These are phyloP conservation scores for Drosophila recens DNA, from an alignment of 2,888 invertebrate species.

Conservation along the genomic window DNA sequence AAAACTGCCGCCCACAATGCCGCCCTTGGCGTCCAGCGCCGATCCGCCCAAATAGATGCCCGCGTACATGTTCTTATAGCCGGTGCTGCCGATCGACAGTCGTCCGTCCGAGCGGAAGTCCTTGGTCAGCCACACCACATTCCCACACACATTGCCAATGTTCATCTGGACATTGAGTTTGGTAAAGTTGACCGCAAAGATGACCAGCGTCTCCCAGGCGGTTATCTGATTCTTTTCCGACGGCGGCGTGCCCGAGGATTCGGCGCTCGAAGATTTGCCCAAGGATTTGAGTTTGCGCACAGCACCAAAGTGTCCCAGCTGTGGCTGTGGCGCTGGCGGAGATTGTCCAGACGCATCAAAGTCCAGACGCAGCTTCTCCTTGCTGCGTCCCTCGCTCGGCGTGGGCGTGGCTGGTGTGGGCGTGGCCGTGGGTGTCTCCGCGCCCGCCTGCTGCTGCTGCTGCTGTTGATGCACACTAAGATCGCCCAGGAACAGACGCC, in stretches of 20 bases:
- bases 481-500: conserved; percentile 97
- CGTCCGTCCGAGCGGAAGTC: conserved; percentile 96
- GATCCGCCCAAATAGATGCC: conserved; percentile 95
- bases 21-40: conserved; percentile 97
- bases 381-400: conserved; percentile 83
- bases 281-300: conserved; percentile 86
- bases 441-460: conserved; percentile 64
- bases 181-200: conserved; percentile 98
- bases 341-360: conserved; percentile 85
- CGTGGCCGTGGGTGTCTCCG: conserved; percentile 66
- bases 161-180: conserved; percentile 99
- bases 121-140: conserved; percentile 96
- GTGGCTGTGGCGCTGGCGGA: conserved; percentile 36
- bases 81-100: conserved; percentile 96
- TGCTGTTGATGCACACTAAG: conserved; percentile 87
- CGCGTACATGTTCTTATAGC: conserved; percentile 96
- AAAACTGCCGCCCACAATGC: conserved; percentile 98
- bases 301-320: conserved; percentile 70
- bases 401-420: conserved; percentile 70
- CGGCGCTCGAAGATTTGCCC: conserved; percentile 87
- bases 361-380: conserved; percentile 87
- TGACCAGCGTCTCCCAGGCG: conserved; percentile 97
- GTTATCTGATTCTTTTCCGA: conserved; percentile 89
- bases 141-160: conserved; percentile 99
- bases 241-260: conserved; percentile 87